Evolutionary conservation across 2,113 vertebrate genomes (phyloP).

Genomic region (Lucifuga dentata): DNA sequence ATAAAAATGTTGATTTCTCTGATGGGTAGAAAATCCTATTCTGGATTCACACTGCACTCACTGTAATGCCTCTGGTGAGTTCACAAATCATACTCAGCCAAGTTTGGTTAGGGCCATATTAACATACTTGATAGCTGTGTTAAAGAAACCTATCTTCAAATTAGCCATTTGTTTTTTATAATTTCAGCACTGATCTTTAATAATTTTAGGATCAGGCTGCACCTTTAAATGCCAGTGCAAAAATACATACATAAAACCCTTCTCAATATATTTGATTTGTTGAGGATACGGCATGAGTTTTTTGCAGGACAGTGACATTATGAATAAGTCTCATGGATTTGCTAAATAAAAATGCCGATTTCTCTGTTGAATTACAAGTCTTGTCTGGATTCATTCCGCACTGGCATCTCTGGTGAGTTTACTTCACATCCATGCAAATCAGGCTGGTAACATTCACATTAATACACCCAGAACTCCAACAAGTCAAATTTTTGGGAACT

Average conservation of each 20-base stretch:
- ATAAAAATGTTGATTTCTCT: constrained; percentile 73
- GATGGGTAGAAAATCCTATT: constrained; percentile 48
- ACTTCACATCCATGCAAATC: constrained; percentile 31
- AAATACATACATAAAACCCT: constrained; percentile 42
- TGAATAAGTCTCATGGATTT: constrained; percentile 44
- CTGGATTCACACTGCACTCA: constrained; percentile 36
- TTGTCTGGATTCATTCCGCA: constrained; percentile 36
- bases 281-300: constrained; percentile 24
- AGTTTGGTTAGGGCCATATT: constrained; percentile 49
- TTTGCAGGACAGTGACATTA: constrained; percentile 44
- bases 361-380: constrained; percentile 43
- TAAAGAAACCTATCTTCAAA: constrained; percentile 44
- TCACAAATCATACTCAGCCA: constrained; percentile 33
- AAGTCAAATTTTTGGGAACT: constrained; percentile 43
- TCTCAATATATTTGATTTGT: constrained; percentile 33
- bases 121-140: constrained; percentile 50
- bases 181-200: constrained; percentile 16
- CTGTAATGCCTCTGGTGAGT: constrained; percentile 36
- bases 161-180: constrained; percentile 23
- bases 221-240: constrained; percentile 37
- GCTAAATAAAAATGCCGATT: constrained; percentile 46
- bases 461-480: constrained; percentile 11
- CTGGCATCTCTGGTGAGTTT: constrained; percentile 26
- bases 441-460: constrained; percentile 21
- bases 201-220: constrained; percentile 22